A percentile compares a stretch with the other conserved stretches of the same genome.
phyloP scores from a whole-genome alignment of 2,888 invertebrate genomes.

The Clanis bilineata region DNA sequence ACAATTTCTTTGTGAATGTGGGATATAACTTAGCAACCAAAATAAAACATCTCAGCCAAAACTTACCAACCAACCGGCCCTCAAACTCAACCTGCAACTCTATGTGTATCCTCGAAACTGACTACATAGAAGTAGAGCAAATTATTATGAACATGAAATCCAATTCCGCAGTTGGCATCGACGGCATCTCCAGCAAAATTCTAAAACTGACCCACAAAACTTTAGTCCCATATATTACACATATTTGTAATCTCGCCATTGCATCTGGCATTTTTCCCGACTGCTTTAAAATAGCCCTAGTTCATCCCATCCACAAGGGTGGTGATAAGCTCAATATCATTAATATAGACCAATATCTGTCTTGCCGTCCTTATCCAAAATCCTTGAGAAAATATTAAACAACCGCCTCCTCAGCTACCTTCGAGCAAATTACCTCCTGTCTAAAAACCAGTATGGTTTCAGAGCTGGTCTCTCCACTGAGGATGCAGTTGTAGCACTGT shows the following conservation, averaged over 20 bases:
- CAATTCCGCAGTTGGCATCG: background rate
- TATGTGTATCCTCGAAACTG: background rate
- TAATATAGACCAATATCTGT: background rate
- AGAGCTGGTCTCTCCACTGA: too few relatives aligned
- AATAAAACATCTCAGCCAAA: background rate
- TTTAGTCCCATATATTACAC: background rate
- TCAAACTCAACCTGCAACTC: background rate
- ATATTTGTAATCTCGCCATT: background rate
- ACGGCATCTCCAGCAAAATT: background rate
- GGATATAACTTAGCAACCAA: background rate
- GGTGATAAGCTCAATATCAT: background rate
- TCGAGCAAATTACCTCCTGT: too few relatives aligned
- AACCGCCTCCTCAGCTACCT: background rate
- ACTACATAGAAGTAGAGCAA: background rate
- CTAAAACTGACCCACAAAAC: background rate
- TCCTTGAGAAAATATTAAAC: background rate
- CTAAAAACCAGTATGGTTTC: too few relatives aligned
- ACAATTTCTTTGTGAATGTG: background rate
- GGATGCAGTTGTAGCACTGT: too few relatives aligned
- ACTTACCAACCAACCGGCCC: background rate
- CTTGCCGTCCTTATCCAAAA: background rate
- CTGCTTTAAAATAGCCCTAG: background rate
- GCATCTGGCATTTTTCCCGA: too few relatives aligned
- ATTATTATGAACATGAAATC: background rate
- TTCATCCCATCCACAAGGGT: background rate